phyloP scores from a whole-genome alignment of 2,797 vertebrate genomes.

The Tauraco hartlaubi region DNA sequence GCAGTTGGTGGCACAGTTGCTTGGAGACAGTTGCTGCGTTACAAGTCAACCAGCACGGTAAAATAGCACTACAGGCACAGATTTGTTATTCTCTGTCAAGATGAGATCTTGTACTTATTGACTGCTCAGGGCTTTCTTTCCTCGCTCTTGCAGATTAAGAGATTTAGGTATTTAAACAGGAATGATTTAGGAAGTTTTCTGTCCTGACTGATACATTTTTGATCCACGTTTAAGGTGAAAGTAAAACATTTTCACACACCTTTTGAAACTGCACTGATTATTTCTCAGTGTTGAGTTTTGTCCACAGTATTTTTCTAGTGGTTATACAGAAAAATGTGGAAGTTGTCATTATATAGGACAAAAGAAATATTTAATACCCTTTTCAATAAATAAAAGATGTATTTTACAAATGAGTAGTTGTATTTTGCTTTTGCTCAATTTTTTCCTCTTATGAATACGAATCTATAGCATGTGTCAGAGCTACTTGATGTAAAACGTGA shows the following conservation, averaged over 20 bases:
- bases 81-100: background rate
- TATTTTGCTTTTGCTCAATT: background rate
- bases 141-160: background rate
- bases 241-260: background rate
- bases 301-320: background rate
- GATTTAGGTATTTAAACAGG: background rate
- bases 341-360: background rate
- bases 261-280: background rate
- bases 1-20: slow-evolving; percentile 81
- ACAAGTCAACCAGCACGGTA: slow-evolving; percentile 74
- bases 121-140: background rate
- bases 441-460: background rate
- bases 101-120: slow-evolving; percentile 1
- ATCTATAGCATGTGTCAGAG: background rate
- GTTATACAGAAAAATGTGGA: background rate
- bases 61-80: slow-evolving; percentile 56
- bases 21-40: slow-evolving; percentile 87
- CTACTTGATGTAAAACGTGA: background rate
- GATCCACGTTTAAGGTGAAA: background rate
- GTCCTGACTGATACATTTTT: background rate
- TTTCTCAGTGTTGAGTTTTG: background rate
- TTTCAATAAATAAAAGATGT: background rate
- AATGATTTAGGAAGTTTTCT: background rate
- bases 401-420: background rate
- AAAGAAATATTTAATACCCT: background rate